These are phyloP conservation scores for Hippocampus guttulatus DNA, from an alignment of 2,113 vertebrate species.

Conservation along the genomic window DNA sequence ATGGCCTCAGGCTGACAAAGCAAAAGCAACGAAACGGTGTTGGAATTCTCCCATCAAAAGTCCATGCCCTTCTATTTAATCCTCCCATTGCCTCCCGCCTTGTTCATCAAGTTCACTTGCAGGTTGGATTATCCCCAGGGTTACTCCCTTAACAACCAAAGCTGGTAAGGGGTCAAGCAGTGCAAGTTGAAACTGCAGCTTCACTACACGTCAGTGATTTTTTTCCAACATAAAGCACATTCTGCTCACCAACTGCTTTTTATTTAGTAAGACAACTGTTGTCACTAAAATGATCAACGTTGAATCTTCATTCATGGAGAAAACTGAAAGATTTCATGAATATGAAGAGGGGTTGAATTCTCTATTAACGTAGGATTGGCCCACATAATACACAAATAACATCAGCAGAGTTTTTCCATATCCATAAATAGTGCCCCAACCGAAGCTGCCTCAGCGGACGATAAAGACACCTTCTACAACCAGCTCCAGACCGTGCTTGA, in stretches of 20 bases:
- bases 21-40: constrained; percentile 14
- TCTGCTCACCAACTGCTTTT: neutral
- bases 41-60: constrained; percentile 3
- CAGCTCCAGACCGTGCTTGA: too few species aligned
- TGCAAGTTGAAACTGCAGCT: constrained; percentile 26
- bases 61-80: neutral
- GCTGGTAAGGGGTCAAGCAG: constrained; percentile 15
- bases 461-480: too few species aligned
- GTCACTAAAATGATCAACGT: neutral
- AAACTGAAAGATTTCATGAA: neutral
- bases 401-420: constrained; percentile 6
- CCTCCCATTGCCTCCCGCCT: neutral
- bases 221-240: neutral
- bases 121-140: constrained; percentile 35
- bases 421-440: neutral
- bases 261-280: neutral
- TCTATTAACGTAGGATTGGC: neutral
- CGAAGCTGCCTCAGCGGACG: too few species aligned
- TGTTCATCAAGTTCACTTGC: constrained; percentile 20
- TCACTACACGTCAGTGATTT: constrained; percentile 27
- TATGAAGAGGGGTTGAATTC: neutral
- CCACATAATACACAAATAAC: constrained; percentile 5
- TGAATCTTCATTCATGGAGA: neutral
- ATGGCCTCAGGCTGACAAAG: constrained; percentile 16
- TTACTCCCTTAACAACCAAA: constrained; percentile 23